Conservation (phyloP, 2,888 invertebrate genomes). For the Synanthedon tipuliformis region DNA sequence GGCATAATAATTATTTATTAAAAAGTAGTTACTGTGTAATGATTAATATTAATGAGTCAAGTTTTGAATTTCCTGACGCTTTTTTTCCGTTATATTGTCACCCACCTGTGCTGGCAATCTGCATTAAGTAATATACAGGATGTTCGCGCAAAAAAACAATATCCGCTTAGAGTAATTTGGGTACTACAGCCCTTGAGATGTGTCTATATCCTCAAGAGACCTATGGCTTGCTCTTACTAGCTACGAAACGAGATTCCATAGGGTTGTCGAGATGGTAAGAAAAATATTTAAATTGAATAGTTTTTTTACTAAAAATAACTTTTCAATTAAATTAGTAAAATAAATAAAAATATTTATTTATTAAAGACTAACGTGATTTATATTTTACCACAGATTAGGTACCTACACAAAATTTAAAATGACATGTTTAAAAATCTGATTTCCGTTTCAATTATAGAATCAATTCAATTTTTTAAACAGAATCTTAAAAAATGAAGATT, state of each 20-base stretch:
- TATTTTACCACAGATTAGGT: background rate
- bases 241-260: constrained; percentile 16
- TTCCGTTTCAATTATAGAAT: no score
- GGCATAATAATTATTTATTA: no score
- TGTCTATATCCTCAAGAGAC: constrained; percentile 24
- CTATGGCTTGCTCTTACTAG: constrained; percentile 12
- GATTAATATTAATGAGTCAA: no score
- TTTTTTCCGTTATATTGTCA: background rate
- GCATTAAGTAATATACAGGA: constrained; percentile 11
- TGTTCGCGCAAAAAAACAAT: constrained; percentile 21
- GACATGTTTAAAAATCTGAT: no score
- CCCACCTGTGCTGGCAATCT: background rate
- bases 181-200: constrained; percentile 26
- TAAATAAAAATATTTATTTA: no score
- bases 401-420: no score
- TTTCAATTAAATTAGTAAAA: no score
- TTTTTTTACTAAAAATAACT: no score
- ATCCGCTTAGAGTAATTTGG: constrained; percentile 30
- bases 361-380: background rate
- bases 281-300: no score
- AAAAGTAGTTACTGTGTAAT: no score
- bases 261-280: constrained; percentile 19
- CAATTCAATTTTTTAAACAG: no score
- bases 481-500: no score
- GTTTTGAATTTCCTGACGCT: background rate